Conservation (phyloP, 2,888 invertebrate species). For the Pristionchus mayeri region DNA sequence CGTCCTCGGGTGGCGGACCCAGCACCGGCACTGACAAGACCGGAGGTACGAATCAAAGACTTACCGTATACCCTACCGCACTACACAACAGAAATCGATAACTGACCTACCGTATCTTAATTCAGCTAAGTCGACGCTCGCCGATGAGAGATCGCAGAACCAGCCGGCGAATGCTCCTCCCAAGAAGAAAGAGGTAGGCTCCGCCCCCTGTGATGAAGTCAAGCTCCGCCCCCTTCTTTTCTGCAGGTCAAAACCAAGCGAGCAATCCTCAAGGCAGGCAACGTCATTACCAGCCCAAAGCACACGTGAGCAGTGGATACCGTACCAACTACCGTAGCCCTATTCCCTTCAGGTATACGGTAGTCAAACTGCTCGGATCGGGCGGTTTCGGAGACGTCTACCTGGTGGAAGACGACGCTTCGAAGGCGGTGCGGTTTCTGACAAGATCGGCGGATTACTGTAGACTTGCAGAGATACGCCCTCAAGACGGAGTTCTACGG, state of each 20-base stretch:
- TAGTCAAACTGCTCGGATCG: too few species aligned
- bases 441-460: too few species aligned
- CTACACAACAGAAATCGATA: background rate
- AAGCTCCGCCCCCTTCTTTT: slow-evolving; percentile 11
- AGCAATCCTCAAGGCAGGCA: background rate
- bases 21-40: slow-evolving; percentile 21
- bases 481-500: too few species aligned
- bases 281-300: slow-evolving; percentile 3
- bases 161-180: background rate
- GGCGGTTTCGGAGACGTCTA: too few species aligned
- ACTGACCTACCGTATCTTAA: too few species aligned
- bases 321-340: background rate
- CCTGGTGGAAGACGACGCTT: slow-evolving; percentile 3
- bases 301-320: background rate
- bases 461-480: slow-evolving; percentile 28
- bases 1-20: background rate
- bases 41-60: too few species aligned
- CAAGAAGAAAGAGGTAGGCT: slow-evolving; percentile 22
- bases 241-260: background rate
- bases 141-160: slow-evolving; percentile 26
- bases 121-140: background rate
- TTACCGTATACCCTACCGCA: too few species aligned
- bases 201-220: background rate
- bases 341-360: background rate
- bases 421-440: background rate